Evolutionary conservation across 2,888 invertebrate species (phyloP), one percentile per base, ranked within the genome.

Genomic region (Nyleta sp.): DNA sequence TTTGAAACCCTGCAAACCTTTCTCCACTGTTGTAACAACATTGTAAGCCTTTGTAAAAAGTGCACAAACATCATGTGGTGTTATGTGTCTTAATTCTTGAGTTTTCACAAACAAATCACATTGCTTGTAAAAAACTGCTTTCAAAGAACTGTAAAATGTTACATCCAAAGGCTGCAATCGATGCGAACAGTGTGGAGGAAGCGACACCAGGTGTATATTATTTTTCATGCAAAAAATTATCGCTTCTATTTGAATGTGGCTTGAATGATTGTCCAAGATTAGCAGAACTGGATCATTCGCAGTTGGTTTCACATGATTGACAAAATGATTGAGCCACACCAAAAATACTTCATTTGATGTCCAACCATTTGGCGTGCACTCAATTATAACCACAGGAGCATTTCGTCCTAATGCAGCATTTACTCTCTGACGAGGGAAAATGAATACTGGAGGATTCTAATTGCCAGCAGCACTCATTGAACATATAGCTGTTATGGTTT

Each of bases 371-470:
- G 85, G 77, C 11, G 85, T 85, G 68, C 80, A 80, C 40, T 70
- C 74, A 60, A 85, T 77, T 55, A 91, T 62, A 2, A 89, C 86
- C 78, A 85, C 68, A 82, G 89, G 90, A 22, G 91, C 91, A 86
- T 88, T 88, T 67, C 87, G 87, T 76, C 89, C 86, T 11, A 91
- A 84, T 1, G 74, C 57, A 7, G 87, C 86, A 55, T 85, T 87
- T 87, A 89, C 81, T 65, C 89, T 87, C 75, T 91, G 87, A 22
- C 90, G 62, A 3, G 90, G 90, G 71, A 87, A 91, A 62, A 91
- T 91, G 82, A 91, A 91, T 89, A 91, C 89, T 1, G 91, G 91
- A 10, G 91, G 91, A 15, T 91, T 83, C 76, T 80, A 91, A 20
- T 73, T 64, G n/a, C 91, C 87, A 64, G 88, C 83, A 80, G 88